phyloP scores from a whole-genome alignment of 2,113 vertebrate genomes.

The Reinhardtius hippoglossoides region DNA sequence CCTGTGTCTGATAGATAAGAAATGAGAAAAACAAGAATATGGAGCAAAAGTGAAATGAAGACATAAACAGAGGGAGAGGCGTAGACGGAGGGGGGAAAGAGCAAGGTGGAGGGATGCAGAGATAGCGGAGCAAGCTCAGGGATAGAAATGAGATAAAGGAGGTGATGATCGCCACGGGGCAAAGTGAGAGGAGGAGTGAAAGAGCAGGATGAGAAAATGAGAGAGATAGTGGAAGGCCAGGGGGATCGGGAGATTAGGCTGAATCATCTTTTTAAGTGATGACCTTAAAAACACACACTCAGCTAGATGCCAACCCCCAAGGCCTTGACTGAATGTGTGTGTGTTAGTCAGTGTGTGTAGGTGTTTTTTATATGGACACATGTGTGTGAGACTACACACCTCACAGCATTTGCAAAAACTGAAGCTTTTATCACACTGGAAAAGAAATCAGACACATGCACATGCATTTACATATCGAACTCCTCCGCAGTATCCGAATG shows the following conservation, averaged over 20 bases:
- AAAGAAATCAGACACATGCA: background rate
- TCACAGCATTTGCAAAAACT: conserved; percentile 26
- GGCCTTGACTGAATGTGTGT: conserved; percentile 40
- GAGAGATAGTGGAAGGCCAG: conserved; percentile 61
- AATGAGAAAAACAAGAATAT: conserved; percentile 57
- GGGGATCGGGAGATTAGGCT: conserved; percentile 72
- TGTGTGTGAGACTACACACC: conserved; percentile 16
- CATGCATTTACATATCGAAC: background rate
- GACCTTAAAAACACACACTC: conserved; percentile 80
- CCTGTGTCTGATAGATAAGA: conserved; percentile 64
- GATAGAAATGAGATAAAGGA: conserved; percentile 66
- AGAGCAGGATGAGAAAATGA: conserved; percentile 56
- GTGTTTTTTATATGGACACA: conserved; percentile 46
- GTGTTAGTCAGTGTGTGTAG: conserved; percentile 19
- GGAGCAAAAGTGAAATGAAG: conserved; percentile 56
- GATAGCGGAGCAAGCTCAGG: conserved; percentile 45
- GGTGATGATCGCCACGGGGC: conserved; percentile 62
- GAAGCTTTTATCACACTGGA: conserved; percentile 14
- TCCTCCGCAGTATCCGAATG: background rate
- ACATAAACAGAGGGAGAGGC: conserved; percentile 21
- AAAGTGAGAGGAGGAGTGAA: conserved; percentile 34
- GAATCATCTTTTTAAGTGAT: conserved; percentile 80
- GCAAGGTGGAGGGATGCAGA: conserved; percentile 36
- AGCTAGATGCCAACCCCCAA: conserved; percentile 57
- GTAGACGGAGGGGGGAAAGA: conserved; percentile 28